Base-by-base conservation (phyloP, 64 coral and sea anemone species). In the Catalaphyllia jardinei region DNA sequence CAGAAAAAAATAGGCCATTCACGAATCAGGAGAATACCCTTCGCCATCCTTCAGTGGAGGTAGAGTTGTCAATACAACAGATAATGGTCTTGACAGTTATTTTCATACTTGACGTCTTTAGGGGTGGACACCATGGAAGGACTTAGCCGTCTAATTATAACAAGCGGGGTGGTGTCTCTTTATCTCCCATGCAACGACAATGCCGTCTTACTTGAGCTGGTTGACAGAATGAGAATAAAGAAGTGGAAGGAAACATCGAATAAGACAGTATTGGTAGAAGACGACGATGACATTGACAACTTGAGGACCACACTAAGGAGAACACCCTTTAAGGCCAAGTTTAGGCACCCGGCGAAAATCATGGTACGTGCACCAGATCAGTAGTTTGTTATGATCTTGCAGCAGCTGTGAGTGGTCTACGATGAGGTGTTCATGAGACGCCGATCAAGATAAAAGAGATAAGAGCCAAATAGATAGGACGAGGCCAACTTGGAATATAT, bases 81-180 rank as follows among this genome's bases (percentile, higher is more conserved):
- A 19, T 19, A 76, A 39, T 39, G 74, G 19, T 12, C n/a, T 16
- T 25, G 30, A 18, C 19, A 77, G 46, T 22, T 8, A 77, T 17
- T 35, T 38, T 7, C 30, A 9, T 78, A n/a, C 51, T 38, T 51
- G 1, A 0, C 35, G 22, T 87, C 15, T 52, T 30, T 3, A 91
- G 89, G 71, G 46, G 79, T 91, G 12, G 60, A 91, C 31, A 85
- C 78, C 0, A 91, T 76, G 62, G 89, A 91, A 29, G 89, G 79
- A 31, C 55, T 91, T 13, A 28, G 78, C 25, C 28, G 30, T 2
- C 65, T 81, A 15, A 52, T 91, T 5, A 62, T 84, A 50, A 84
- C 67, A 18, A 31, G 55, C 0, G 89, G 89, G 16, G 89, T 91
- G 20, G 89, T 91, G 5, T 28, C 73, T 71, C 18, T 75, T 15